A percentile compares a stretch with the other conserved stretches of the same genome.
phyloP scores from a whole-genome alignment of 1,140 invertebrate genomes.

The Aphelenchoides avenae region DNA sequence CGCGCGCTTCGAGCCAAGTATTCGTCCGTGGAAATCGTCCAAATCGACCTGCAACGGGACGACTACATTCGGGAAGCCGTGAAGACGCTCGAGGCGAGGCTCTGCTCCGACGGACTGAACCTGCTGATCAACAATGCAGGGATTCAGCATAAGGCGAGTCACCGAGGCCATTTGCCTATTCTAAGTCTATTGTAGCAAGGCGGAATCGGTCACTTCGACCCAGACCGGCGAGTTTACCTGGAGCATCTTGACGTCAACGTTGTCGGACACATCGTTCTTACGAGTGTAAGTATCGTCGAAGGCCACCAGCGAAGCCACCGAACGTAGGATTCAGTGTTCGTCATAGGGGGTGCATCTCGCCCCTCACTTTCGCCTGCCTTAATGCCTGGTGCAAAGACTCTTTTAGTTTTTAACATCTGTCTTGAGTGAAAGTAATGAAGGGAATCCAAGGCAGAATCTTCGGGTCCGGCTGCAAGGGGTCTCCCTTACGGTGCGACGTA shows the following conservation, averaged over 20 bases:
- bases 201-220: conserved; percentile 13
- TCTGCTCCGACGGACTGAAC: conserved; percentile 17
- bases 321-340: too few species aligned
- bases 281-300: conserved; percentile 21
- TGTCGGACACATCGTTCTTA: conserved; percentile 15
- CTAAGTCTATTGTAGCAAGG: conserved; percentile 13
- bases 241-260: conserved; percentile 33
- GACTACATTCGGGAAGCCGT: conserved; percentile 11
- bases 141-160: conserved; percentile 17
- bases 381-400: conserved; percentile 17
- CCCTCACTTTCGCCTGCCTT: too few species aligned
- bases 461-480: too few species aligned
- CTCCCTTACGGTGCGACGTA: too few species aligned
- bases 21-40: conserved; percentile 13
- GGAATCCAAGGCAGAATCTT: too few species aligned
- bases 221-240: conserved; percentile 12
- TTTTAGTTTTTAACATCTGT: not conserved
- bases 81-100: not conserved
- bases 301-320: too few species aligned
- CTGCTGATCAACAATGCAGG: conserved; percentile 41
- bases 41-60: conserved; percentile 35
- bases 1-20: not conserved
- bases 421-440: not conserved
- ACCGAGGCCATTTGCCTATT: too few species aligned
- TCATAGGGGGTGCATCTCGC: too few species aligned